Evolutionary conservation across 2,888 invertebrate genomes (phyloP).

Genomic region (Caenorhabditis zanzibari): DNA sequence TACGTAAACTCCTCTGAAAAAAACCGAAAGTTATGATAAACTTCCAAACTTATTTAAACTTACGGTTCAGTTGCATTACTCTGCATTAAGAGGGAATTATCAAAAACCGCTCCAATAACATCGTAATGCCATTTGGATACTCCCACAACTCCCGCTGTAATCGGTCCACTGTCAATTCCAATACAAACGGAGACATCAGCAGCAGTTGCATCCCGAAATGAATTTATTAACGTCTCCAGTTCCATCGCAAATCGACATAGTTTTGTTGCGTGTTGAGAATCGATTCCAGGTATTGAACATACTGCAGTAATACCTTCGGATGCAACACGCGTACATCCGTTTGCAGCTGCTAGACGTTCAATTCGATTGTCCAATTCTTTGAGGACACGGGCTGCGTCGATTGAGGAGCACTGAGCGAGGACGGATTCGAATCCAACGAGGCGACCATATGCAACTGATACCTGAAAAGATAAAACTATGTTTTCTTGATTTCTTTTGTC

Average conservation of each 20-base stretch:
- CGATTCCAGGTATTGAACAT: constrained; percentile 69
- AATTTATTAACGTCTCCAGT: constrained; percentile 69
- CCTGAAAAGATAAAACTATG: too few relatives aligned
- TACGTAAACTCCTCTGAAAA: constrained; percentile 73
- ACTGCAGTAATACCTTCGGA: constrained; percentile 72
- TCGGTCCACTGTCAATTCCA: constrained; percentile 75
- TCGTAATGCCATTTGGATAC: constrained; percentile 83
- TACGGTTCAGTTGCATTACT: constrained; percentile 70
- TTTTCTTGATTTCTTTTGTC: too few relatives aligned
- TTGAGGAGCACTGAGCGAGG: constrained; percentile 78
- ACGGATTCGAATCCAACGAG: constrained; percentile 78
- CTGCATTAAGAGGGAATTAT: constrained; percentile 78
- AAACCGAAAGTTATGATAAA: too few relatives aligned
- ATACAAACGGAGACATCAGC: constrained; percentile 78
- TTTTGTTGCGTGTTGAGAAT: constrained; percentile 71
- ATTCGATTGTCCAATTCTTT: constrained; percentile 77
- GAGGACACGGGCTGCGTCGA: constrained; percentile 78
- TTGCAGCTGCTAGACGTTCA: constrained; percentile 54
- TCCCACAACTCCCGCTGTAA: constrained; percentile 78
- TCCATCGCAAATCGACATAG: constrained; percentile 73
- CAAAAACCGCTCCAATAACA: constrained; percentile 77
- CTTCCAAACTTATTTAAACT: background rate
- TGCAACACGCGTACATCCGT: constrained; percentile 69
- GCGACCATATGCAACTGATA: constrained; percentile 79
- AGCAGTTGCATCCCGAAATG: constrained; percentile 80